Conservation (phyloP, 2,113 vertebrate genomes). For the Silurus glanis region DNA sequence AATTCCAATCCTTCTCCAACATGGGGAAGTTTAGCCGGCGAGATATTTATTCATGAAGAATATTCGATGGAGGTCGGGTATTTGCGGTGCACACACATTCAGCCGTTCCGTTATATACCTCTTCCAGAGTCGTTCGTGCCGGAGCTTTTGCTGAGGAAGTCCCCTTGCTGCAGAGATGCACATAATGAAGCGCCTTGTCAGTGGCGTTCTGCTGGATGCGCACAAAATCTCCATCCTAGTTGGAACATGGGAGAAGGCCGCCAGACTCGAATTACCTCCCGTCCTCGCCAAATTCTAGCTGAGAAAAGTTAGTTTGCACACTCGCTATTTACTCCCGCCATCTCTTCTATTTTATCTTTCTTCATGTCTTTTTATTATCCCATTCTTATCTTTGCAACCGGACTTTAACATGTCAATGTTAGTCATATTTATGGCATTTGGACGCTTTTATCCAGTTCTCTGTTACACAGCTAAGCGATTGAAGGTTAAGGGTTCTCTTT, state of each 20-base stretch:
- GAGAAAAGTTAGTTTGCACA: conserved; percentile 20
- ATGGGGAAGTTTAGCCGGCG: not conserved
- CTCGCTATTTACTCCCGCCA: not conserved
- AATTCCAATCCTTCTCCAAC: conserved; percentile 18
- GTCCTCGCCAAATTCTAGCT: conserved; percentile 51
- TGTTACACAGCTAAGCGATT: too few relatives aligned
- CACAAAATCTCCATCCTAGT: conserved; percentile 72
- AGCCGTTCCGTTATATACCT: conserved; percentile 55
- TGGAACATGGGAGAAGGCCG: conserved; percentile 73
- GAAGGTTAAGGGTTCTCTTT: too few relatives aligned
- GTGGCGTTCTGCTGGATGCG: conserved; percentile 70
- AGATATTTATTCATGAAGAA: conserved; percentile 44
- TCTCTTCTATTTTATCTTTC: not conserved
- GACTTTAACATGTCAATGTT: not conserved
- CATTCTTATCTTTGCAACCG: not conserved
- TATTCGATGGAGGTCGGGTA: conserved; percentile 67
- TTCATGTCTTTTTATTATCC: not conserved
- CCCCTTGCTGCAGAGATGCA: conserved; percentile 65
- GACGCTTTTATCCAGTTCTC: too few relatives aligned
- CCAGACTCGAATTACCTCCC: conserved; percentile 61
- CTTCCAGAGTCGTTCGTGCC: conserved; percentile 63
- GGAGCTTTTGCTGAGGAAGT: conserved; percentile 62
- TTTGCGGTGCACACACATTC: conserved; percentile 13
- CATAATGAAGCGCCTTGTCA: conserved; percentile 77
- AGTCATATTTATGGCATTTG: too few relatives aligned